phyloP scores from a whole-genome alignment of 2,888 invertebrate species.

The Calliphora vomitoria region DNA sequence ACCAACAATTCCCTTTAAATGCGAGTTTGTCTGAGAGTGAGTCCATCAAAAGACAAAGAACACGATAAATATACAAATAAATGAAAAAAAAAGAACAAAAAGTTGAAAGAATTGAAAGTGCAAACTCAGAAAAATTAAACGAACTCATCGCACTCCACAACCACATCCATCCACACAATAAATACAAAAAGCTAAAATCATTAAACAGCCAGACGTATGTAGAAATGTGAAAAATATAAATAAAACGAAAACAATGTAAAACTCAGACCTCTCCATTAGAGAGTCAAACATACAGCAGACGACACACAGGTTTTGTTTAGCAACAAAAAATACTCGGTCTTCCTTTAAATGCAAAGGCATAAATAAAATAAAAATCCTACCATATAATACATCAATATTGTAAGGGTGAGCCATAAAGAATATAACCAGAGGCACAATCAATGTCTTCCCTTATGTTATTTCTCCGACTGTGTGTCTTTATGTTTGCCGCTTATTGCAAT shows the following conservation, averaged over 20 bases:
- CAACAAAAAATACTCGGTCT: slow-evolving; percentile 23
- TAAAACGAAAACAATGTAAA: slow-evolving; percentile 39
- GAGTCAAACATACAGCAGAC: slow-evolving; percentile 34
- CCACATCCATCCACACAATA: neutral
- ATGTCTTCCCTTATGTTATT: slow-evolving; percentile 28
- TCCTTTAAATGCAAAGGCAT: slow-evolving; percentile 48
- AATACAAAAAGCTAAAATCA: slow-evolving; percentile 53
- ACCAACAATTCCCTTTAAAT: slow-evolving; percentile 50
- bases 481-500: neutral
- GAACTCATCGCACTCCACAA: slow-evolving; percentile 40
- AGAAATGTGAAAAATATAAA: slow-evolving; percentile 36
- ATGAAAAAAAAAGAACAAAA: neutral
- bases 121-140: slow-evolving; percentile 47
- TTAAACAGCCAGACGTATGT: slow-evolving; percentile 44
- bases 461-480: neutral
- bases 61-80: slow-evolving; percentile 39
- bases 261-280: slow-evolving; percentile 50
- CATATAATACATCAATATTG: slow-evolving; percentile 49
- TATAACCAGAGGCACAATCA: slow-evolving; percentile 53
- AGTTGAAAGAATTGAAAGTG: slow-evolving; percentile 61
- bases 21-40: slow-evolving; percentile 18
- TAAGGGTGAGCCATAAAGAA: slow-evolving; percentile 59
- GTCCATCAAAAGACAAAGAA: slow-evolving; percentile 47
- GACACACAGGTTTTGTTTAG: slow-evolving; percentile 53
- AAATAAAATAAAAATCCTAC: slow-evolving; percentile 18